Percentiles rank a stretch among this genome's conserved stretches.
These are phyloP conservation scores for Ifrita kowaldi DNA, from an alignment of 2,113 vertebrate genomes.

Conservation along the genomic window DNA sequence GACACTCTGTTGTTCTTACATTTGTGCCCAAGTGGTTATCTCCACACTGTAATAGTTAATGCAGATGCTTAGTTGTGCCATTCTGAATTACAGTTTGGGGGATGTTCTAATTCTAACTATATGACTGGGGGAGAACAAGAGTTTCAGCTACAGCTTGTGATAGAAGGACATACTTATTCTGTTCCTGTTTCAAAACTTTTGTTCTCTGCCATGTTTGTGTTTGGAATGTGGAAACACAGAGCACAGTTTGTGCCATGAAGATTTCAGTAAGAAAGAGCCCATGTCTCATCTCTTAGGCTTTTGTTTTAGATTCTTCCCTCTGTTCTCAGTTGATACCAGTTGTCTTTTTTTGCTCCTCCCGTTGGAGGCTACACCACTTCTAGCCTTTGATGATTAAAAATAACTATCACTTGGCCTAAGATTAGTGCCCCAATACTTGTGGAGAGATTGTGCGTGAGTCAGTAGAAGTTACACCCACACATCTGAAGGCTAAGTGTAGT, in stretches of 20 bases:
- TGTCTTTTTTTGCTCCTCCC: background rate
- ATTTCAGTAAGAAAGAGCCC: background rate
- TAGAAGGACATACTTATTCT: background rate
- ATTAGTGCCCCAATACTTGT: background rate
- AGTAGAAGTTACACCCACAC: background rate
- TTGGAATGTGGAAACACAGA: background rate
- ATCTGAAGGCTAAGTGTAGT: background rate
- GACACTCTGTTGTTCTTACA: background rate
- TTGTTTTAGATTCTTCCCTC: background rate
- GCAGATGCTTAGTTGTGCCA: background rate
- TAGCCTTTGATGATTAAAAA: background rate
- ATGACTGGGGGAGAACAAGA: background rate
- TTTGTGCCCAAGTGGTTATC: background rate
- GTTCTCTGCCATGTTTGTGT: background rate
- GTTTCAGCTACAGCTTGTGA: background rate
- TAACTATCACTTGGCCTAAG: background rate
- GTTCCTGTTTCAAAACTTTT: background rate
- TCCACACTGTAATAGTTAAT: background rate
- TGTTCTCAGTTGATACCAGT: background rate
- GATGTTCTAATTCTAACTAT: background rate
- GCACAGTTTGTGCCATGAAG: background rate
- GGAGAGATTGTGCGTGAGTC: background rate
- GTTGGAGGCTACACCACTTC: background rate
- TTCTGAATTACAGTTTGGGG: background rate
- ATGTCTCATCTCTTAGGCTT: background rate